Percentiles rank a stretch among this genome's conserved stretches.
Evolutionary conservation across 2,888 invertebrate genomes (phyloP).

Genomic region (Chouioia cunea): DNA sequence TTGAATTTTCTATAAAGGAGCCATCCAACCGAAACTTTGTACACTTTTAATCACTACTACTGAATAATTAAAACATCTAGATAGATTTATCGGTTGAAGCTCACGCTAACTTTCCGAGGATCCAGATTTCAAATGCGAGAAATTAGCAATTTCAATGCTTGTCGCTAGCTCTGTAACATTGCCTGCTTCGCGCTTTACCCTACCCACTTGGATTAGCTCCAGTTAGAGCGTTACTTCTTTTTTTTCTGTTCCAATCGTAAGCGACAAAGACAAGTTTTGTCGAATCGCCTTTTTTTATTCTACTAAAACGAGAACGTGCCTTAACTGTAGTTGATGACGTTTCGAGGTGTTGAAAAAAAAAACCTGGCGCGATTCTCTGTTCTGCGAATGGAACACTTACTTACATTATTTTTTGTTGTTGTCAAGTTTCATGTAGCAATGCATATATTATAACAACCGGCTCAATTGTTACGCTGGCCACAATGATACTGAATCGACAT

Average conservation of each 20-base stretch:
- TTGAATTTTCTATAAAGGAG: no score
- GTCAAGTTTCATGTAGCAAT: no score
- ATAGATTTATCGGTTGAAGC: no score
- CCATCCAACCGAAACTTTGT: no score
- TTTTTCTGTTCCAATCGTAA: not conserved
- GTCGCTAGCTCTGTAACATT: constrained; percentile 8
- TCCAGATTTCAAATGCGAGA: not conserved
- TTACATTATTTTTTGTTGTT: no score
- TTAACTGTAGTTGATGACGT: constrained; percentile 30
- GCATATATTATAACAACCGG: no score
- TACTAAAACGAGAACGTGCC: constrained; percentile 23
- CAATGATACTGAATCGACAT: no score
- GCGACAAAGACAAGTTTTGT: constrained; percentile 18
- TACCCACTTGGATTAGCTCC: constrained; percentile 23
- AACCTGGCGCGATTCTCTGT: not conserved
- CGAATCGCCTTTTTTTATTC: constrained; percentile 13
- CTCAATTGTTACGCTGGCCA: no score
- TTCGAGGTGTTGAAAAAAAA: constrained; percentile 3
- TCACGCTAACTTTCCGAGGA: constrained; percentile 10
- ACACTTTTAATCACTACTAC: no score
- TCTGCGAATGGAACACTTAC: no score
- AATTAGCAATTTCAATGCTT: constrained; percentile 44
- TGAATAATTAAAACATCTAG: no score
- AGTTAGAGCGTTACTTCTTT: constrained; percentile 29
- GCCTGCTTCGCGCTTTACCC: not conserved